Conservation (phyloP, 2,888 invertebrate species). For the Drosophila pseudotakahashii region DNA sequence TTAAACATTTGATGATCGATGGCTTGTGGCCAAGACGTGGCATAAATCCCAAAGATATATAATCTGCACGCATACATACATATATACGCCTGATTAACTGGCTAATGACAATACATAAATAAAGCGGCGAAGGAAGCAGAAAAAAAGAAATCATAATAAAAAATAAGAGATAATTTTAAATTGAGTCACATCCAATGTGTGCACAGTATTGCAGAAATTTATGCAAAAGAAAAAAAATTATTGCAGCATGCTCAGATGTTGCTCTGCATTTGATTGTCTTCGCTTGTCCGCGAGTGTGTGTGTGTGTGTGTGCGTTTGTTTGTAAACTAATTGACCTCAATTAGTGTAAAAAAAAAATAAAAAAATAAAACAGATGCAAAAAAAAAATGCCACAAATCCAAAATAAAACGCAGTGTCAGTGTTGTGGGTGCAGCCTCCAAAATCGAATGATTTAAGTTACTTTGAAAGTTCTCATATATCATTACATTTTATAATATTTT, state of each 20-base stretch:
- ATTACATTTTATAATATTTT: no score
- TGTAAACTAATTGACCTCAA: constrained; percentile 83
- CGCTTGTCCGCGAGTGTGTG: constrained; percentile 12
- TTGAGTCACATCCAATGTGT: constrained; percentile 63
- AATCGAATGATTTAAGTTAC: neutral
- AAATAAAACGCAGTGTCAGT: neutral
- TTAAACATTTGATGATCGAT: constrained; percentile 73
- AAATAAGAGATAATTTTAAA: constrained; percentile 20
- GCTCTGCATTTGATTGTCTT: constrained; percentile 62
- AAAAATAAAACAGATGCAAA: constrained; percentile 41
- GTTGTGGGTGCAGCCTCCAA: constrained; percentile 4
- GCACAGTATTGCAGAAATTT: constrained; percentile 65
- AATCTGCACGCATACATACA: constrained; percentile 8
- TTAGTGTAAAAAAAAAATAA: constrained; percentile 69
- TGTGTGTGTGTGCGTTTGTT: constrained; percentile 42
- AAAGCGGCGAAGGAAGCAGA: neutral
- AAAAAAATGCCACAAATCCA: constrained; percentile 7
- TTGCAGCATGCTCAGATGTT: constrained; percentile 44
- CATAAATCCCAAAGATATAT: constrained; percentile 54
- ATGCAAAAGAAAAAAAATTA: constrained; percentile 38
- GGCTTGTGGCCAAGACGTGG: constrained; percentile 44
- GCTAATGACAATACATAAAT: constrained; percentile 23
- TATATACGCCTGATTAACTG: constrained; percentile 11
- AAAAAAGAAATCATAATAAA: neutral
- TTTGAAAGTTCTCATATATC: no score